Conservation (phyloP, 2,888 invertebrate species). For the Clivina fossor region DNA sequence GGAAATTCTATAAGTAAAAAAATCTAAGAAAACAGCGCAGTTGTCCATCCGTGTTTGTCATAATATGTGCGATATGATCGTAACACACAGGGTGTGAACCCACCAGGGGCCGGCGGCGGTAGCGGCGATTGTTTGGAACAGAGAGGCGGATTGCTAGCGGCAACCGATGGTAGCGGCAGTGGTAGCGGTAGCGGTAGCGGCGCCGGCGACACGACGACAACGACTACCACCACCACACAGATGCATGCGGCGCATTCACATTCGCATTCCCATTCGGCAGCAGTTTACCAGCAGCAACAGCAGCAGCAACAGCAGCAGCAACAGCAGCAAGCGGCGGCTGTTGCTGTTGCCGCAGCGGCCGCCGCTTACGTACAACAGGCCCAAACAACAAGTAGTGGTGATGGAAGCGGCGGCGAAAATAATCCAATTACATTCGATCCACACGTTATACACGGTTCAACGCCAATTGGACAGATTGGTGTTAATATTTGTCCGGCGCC, state of each 20-base stretch:
- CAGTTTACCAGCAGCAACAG: conserved; percentile 26
- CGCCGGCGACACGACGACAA: neutral
- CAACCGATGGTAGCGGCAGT: no score
- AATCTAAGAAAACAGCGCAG: no score
- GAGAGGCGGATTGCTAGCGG: conserved; percentile 13
- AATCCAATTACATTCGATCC: conserved; percentile 48
- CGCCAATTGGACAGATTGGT: conserved; percentile 73
- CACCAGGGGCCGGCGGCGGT: conserved; percentile 15
- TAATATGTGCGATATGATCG: conserved; percentile 4
- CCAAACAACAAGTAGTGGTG: conserved; percentile 46
- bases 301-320: conserved; percentile 43
- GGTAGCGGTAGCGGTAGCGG: no score
- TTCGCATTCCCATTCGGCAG: no score
- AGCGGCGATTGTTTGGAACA: conserved; percentile 15
- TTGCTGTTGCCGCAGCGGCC: conserved; percentile 48
- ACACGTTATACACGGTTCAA: conserved; percentile 76
- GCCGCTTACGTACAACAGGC: conserved; percentile 40
- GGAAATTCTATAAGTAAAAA: no score
- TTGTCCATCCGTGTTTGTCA: neutral
- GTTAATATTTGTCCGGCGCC: conserved; percentile 65
- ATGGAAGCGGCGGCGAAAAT: conserved; percentile 52
- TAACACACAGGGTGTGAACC: conserved; percentile 17
- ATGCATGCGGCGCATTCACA: no score
- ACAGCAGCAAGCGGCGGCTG: conserved; percentile 50
- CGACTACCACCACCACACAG: conserved; percentile 4